Evolutionary conservation across 2,888 invertebrate genomes (phyloP), one percentile per base, ranked within the genome.

Genomic region (Scelioninae gen. 1): DNA sequence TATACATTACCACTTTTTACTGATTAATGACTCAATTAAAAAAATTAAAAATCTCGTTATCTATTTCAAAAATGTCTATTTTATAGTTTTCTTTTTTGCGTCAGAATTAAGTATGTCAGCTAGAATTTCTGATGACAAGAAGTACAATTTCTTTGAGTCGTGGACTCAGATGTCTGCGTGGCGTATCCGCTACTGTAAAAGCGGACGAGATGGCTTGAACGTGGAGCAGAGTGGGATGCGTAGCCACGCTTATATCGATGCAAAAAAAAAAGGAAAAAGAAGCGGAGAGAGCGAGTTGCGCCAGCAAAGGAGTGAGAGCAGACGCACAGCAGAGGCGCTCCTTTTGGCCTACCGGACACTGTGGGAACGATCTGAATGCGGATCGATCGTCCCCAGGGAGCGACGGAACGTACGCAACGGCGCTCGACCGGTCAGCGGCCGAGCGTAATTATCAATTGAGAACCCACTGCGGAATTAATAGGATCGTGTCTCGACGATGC

Each of bases 261-360:
- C 79, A 65, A 71, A 65, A 62, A 75, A n/a, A 77, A 32, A 62
- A 85, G 83, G 45, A 78, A 83, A 84, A 85, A 55, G 49, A 58
- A 56, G 56, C 40, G 34, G 62, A 60, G 47, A 53, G 71, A 76
- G 76, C 60, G 80, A 82, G 83, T 68, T 75, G 55, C 56, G 56
- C 74, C 62, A 75, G 56, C 69, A 40, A 23, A 69, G 69, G 72
- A 63, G 79, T 49, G 68, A 80, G 80, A 51, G 84, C 80, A 81
- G 82, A 62, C 68, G 81, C 11, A 66, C 16, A 56, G 81, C 77
- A 74, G 84, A 82, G 85, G 75, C 82, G 86, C 87, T 89, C 84
- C 87, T 87, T 89, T 87, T 81, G 88, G 87, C 84, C 87, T 87
- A 88, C 90, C 86, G 88, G 90, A 88, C 90, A 90, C 90, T 90